Evolutionary conservation across 2,797 vertebrate species (phyloP), one percentile per base, ranked within the genome.

Genomic region (Phoxinus dragarum): DNA sequence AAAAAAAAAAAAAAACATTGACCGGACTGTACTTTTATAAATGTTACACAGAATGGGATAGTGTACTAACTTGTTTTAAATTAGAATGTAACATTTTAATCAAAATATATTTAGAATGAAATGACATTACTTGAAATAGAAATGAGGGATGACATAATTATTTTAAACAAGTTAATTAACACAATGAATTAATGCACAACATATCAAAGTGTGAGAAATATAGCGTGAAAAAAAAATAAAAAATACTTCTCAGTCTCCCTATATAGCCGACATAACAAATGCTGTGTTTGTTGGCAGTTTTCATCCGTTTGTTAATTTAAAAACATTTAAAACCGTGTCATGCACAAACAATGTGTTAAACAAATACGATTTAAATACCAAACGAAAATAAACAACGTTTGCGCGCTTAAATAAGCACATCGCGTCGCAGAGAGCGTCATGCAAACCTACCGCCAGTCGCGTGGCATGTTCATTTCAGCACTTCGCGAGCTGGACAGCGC

Each of bases 401-500:
- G 8, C 36, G 17, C 11, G 56, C 8, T n/a, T 38, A 64, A 82
- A 59, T 14, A 54, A 47, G 6, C 40, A 34, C 78, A 54, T 49
- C 59, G 34, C n/a, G 31, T 66, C 44, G 9, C 68, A 16, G 36
- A 68, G 54, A 74, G 68, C 78, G 76, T 42, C 78, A 31, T 49
- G 89, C 90, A 91, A 82, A 93, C 94, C 90, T 92, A 94, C 94
- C 93, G 90, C 80, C 80, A 77, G 73, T 56, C n/a, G 47, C 54
- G 75, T 49, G 27, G 47, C 86, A 40, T 80, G 87, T 67, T 36
- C 27, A 74, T 71, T 80, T 89, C 88, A 88, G 86, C 71, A 79
- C 82, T 64, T 42, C 74, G 38, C 52, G 23, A 17, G 31, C 42
- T 44, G 84, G 83, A 87, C 74, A 84, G 84, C 86, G 88, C 88